Conservation (phyloP, 2,113 vertebrate species). For the Hirundichthys speculiger region DNA sequence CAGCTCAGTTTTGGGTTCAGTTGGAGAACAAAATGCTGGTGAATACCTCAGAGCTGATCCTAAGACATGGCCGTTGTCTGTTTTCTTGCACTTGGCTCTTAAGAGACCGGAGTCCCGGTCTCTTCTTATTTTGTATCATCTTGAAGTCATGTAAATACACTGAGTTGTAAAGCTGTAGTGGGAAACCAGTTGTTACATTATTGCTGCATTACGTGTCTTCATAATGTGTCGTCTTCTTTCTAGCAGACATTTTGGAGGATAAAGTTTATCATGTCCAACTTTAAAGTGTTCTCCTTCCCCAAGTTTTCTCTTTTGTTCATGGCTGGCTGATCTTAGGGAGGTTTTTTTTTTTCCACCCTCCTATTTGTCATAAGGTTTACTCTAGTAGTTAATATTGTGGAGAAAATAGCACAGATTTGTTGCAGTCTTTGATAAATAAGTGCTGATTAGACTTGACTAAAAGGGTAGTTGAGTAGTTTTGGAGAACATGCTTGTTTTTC, state of each 20-base stretch:
- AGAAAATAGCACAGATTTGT: slow-evolving; percentile 11
- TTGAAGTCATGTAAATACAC: slow-evolving; percentile 46
- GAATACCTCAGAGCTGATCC: slow-evolving; percentile 60
- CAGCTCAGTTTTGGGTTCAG: slow-evolving; percentile 23
- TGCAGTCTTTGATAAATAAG: slow-evolving; percentile 13
- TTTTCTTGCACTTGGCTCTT: slow-evolving; percentile 18
- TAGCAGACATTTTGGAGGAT: neutral
- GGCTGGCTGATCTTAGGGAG: slow-evolving; percentile 2
- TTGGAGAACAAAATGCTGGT: slow-evolving; percentile 55
- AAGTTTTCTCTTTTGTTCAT: neutral
- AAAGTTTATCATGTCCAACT: neutral
- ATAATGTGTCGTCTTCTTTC: slow-evolving; percentile 44
- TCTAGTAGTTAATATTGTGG: slow-evolving; percentile 19
- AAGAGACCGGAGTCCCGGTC: slow-evolving; percentile 23
- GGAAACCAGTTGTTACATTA: slow-evolving; percentile 45
- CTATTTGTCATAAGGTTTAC: slow-evolving; percentile 10
- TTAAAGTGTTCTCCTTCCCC: neutral
- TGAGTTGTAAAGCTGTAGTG: slow-evolving; percentile 37
- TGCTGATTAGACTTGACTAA: slow-evolving; percentile 16
- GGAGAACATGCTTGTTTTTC: neutral
- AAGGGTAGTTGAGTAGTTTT: neutral
- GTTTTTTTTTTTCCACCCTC: neutral
- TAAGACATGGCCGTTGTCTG: slow-evolving; percentile 3
- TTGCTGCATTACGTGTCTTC: slow-evolving; percentile 42
- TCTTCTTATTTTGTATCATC: slow-evolving; percentile 7